Percentiles rank a stretch among this genome's conserved stretches.
Conservation (phyloP, 1,140 invertebrate genomes). For the Lordiphosa clarofinis region DNA sequence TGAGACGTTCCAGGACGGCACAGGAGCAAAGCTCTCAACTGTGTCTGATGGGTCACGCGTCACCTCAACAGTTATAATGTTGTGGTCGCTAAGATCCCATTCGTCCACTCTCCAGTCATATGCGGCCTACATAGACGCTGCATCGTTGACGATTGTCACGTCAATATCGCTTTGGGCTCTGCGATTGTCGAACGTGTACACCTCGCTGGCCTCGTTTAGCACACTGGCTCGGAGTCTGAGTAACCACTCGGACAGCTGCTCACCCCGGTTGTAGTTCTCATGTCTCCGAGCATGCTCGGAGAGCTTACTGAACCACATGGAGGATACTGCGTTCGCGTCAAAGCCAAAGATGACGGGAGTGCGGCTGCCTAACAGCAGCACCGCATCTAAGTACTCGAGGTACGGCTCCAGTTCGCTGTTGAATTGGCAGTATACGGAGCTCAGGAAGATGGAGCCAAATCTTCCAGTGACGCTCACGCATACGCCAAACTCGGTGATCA, state of each 20-base stretch:
- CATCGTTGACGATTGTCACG: too few species aligned
- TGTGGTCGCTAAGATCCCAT: constrained; percentile 24
- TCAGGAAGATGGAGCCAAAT: constrained; percentile 12
- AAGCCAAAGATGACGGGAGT: too few species aligned
- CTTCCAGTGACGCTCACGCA: constrained; percentile 23
- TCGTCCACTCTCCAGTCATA: constrained; percentile 30
- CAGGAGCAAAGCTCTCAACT: constrained; percentile 16
- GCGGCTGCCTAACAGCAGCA: too few species aligned
- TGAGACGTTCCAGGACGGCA: constrained; percentile 6
- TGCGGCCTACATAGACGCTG: constrained; percentile 7
- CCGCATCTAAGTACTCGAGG: too few species aligned
- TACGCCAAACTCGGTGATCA: constrained; percentile 8
- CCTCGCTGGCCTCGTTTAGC: too few species aligned
- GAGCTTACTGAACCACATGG: background rate
- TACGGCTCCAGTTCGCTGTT: constrained; percentile 2
- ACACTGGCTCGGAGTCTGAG: too few species aligned
- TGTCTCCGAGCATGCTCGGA: background rate
- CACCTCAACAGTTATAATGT: constrained; percentile 22
- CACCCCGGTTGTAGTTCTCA: background rate
- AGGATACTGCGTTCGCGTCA: too few species aligned
- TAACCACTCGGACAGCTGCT: constrained; percentile 1
- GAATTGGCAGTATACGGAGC: constrained; percentile 14
- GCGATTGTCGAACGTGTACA: too few species aligned
- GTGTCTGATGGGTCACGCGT: background rate
- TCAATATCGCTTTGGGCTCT: too few species aligned